Conservation (phyloP, 1,140 invertebrate species). For the Melitaea cinxia region DNA sequence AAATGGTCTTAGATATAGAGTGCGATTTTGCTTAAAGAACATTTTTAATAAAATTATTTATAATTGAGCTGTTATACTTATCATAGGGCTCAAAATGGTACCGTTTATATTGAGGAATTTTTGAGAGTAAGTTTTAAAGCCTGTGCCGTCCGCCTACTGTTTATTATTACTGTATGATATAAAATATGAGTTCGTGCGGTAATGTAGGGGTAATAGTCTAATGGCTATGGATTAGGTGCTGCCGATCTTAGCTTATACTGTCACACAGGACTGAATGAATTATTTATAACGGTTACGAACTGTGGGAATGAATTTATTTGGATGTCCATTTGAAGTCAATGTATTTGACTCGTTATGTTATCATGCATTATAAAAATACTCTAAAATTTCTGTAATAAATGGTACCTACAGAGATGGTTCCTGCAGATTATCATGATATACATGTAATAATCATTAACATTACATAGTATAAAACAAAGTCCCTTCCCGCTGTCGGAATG, state of each 20-base stretch:
- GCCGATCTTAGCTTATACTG: slow-evolving; percentile 35
- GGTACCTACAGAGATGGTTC: too few relatives aligned
- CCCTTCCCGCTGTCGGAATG: too few relatives aligned
- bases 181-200: slow-evolving; percentile 37
- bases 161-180: slow-evolving; percentile 29
- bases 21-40: background rate
- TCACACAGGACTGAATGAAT: slow-evolving; percentile 36
- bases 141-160: slow-evolving; percentile 13
- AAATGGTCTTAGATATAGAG: background rate
- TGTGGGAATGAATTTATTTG: slow-evolving; percentile 35
- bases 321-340: background rate
- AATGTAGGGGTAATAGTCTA: slow-evolving; percentile 13
- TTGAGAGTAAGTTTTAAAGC: slow-evolving; percentile 27
- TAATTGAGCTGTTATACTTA: slow-evolving; percentile 48
- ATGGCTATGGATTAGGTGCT: slow-evolving; percentile 34
- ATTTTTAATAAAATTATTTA: slow-evolving; percentile 37
- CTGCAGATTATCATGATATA: too few relatives aligned
- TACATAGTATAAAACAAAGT: too few relatives aligned
- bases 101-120: slow-evolving; percentile 39
- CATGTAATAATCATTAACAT: too few relatives aligned
- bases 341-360: too few relatives aligned
- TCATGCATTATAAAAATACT: too few relatives aligned
- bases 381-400: too few relatives aligned
- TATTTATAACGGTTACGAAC: slow-evolving; percentile 34
- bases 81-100: slow-evolving; percentile 39